Percentiles rank a stretch among this genome's conserved stretches.
Evolutionary conservation across 2,113 vertebrate genomes (phyloP).

Genomic region (Circaetus gallicus): DNA sequence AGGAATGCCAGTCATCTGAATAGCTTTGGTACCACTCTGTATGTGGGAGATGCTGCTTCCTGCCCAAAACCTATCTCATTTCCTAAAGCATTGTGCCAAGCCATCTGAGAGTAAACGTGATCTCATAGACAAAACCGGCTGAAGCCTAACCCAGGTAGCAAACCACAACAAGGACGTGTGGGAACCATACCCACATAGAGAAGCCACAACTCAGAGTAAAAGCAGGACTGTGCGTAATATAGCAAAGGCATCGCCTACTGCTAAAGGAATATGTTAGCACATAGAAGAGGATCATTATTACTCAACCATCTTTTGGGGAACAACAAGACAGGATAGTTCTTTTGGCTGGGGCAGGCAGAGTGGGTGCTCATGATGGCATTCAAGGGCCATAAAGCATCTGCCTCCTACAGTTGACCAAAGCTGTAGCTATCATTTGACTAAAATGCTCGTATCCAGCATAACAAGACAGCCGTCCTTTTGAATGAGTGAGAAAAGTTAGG

Average conservation of each 20-base stretch:
- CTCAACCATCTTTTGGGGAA: background rate
- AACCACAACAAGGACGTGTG: background rate
- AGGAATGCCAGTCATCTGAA: background rate
- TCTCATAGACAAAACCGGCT: background rate
- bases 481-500: background rate
- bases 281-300: background rate
- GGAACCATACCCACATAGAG: background rate
- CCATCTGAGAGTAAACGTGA: background rate
- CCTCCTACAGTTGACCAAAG: background rate
- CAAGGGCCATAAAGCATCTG: background rate
- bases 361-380: background rate
- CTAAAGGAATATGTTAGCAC: background rate
- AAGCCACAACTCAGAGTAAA: background rate
- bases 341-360: background rate
- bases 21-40: background rate
- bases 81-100: background rate
- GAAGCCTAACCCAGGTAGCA: background rate
- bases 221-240: background rate
- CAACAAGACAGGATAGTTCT: background rate
- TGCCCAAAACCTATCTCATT: background rate
- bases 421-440: background rate
- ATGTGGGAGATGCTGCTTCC: background rate
- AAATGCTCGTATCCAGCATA: background rate
- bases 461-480: fast-evolving
- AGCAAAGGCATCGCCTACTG: background rate